Conservation (phyloP, 1,140 invertebrate genomes). For the Ceratosolen solmsi region DNA sequence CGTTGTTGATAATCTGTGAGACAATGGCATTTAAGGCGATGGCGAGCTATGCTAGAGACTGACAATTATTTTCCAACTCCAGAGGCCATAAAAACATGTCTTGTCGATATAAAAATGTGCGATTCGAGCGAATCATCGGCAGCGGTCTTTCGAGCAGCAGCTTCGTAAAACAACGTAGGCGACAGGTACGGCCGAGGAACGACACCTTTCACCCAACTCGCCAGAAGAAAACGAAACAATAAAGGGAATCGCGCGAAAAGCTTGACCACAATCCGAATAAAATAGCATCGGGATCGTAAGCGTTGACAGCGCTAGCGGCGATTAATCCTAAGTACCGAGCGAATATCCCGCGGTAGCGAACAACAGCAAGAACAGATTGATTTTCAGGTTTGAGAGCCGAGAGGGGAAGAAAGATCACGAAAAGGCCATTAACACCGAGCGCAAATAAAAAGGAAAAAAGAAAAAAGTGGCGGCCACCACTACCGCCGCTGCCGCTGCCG, state of each 20-base stretch:
- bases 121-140: too few relatives aligned
- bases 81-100: too few relatives aligned
- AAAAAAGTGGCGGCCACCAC: not conserved
- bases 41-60: too few relatives aligned
- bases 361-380: not conserved
- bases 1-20: too few relatives aligned
- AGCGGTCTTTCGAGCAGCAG: too few relatives aligned
- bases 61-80: too few relatives aligned
- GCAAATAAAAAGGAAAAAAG: not conserved
- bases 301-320: not conserved
- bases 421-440: slow-evolving; percentile 44
- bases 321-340: not conserved
- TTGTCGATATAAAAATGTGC: too few relatives aligned
- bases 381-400: not conserved
- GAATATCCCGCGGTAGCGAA: not conserved
- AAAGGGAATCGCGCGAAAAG: not conserved
- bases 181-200: not conserved
- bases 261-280: not conserved
- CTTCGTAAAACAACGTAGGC: not conserved
- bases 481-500: not conserved
- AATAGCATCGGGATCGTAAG: not conserved
- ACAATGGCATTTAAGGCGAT: too few relatives aligned
- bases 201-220: not conserved
- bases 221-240: too few relatives aligned
- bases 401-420: not conserved